Evolutionary conservation across 2,888 invertebrate species (phyloP).

Genomic region (Stramonita haemastoma): DNA sequence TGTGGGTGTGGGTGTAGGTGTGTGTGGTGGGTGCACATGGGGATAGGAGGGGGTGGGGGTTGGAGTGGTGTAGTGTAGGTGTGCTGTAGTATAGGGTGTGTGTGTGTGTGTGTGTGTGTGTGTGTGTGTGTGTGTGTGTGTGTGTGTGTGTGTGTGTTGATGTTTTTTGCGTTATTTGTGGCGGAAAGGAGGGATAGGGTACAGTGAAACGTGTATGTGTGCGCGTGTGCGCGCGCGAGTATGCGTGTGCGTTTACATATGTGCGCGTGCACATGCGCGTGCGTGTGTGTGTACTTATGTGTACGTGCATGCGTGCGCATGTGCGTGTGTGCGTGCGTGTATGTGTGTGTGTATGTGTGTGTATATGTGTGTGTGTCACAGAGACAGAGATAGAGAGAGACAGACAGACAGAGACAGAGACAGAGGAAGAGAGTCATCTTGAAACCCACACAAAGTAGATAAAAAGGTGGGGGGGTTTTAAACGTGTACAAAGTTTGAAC

Average conservation of each 20-base stretch:
- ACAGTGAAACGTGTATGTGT: background rate
- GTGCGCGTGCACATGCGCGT: background rate
- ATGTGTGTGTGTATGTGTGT: slow-evolving; percentile 10
- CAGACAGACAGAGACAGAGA: background rate
- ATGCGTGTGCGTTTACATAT: background rate
- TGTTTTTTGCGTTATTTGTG: background rate
- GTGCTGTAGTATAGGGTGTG: too few species aligned
- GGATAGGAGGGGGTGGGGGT: too few species aligned
- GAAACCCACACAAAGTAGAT: background rate
- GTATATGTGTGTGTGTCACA: slow-evolving; percentile 13
- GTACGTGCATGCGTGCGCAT: background rate
- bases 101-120: background rate
- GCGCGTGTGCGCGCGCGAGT: background rate
- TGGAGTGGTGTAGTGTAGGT: too few species aligned
- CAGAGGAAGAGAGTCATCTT: background rate
- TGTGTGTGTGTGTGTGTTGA: background rate
- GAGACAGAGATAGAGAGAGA: background rate
- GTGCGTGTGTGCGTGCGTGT: background rate
- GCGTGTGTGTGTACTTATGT: background rate
- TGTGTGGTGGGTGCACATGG: too few species aligned
- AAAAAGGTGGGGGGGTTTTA: background rate
- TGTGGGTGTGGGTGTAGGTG: background rate
- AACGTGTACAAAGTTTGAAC: too few species aligned
- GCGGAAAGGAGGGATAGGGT: background rate
- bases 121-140: background rate